Conservation (phyloP, 2,888 invertebrate species). For the Trachelus troglodyta region DNA sequence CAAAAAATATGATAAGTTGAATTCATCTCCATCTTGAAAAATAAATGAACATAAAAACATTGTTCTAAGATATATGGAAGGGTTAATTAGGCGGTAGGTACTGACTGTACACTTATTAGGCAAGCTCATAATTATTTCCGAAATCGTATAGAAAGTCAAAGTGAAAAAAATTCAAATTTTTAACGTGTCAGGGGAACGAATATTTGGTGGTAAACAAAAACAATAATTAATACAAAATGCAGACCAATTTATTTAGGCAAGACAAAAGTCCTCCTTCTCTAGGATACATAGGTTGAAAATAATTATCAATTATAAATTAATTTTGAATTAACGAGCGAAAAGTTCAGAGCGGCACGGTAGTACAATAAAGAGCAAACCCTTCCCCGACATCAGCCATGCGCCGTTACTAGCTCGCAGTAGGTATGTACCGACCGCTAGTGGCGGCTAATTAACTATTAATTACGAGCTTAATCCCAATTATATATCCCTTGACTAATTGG, state of each 20-base stretch:
- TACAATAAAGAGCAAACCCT: slow-evolving; percentile 44
- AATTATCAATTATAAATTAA: slow-evolving; percentile 58
- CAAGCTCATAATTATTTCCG: background rate
- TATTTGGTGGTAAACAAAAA: background rate
- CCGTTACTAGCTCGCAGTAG: slow-evolving; percentile 3
- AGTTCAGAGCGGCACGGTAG: slow-evolving; percentile 25
- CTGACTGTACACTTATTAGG: background rate
- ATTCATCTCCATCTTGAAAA: background rate
- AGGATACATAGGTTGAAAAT: slow-evolving; percentile 28
- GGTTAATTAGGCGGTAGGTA: background rate
- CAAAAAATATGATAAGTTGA: background rate
- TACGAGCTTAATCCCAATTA: slow-evolving; percentile 60
- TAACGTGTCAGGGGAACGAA: no score
- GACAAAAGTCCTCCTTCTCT: background rate
- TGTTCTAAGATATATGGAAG: background rate
- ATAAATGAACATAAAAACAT: background rate
- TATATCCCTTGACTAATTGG: slow-evolving; percentile 59
- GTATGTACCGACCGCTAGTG: slow-evolving; percentile 13
- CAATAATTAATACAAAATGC: background rate
- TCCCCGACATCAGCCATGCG: slow-evolving; percentile 22
- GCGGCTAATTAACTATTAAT: slow-evolving; percentile 61
- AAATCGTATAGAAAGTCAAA: background rate
- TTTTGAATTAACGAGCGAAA: slow-evolving; percentile 53
- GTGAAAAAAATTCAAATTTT: background rate
- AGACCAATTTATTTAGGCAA: background rate